Percentiles rank a stretch among this genome's conserved stretches.
phyloP scores from a whole-genome alignment of 2,888 invertebrate species.

The Tromatobia lineatoria region DNA sequence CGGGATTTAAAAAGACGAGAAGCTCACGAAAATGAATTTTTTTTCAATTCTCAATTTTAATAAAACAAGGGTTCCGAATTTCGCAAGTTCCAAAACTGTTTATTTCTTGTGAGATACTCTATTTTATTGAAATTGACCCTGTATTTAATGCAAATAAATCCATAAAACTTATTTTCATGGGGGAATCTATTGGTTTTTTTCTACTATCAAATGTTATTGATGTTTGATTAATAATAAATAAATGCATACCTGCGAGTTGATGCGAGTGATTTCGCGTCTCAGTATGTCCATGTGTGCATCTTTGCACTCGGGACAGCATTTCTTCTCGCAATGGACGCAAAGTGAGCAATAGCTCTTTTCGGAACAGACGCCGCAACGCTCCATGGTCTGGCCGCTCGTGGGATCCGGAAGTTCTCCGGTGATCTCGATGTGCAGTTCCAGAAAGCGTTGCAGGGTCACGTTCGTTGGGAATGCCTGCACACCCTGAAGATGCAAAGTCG shows the following conservation, averaged over 20 bases:
- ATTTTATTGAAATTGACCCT: neutral
- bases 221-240: neutral
- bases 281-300: constrained; percentile 98
- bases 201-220: neutral
- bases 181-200: neutral
- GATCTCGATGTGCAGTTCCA: constrained; percentile 97
- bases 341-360: constrained; percentile 95
- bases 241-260: constrained; percentile 91
- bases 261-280: constrained; percentile 95
- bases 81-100: too few species aligned
- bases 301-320: constrained; percentile 98
- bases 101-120: neutral
- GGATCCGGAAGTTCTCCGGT: constrained; percentile 96
- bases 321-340: constrained; percentile 98
- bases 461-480: constrained; percentile 96
- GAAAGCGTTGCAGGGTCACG: constrained; percentile 97
- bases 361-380: constrained; percentile 96
- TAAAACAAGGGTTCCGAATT: too few species aligned
- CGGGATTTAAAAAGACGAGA: too few species aligned
- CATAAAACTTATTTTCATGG: too few species aligned
- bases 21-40: too few species aligned
- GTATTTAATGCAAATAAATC: too few species aligned
- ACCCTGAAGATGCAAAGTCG: constrained; percentile 84
- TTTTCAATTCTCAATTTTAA: too few species aligned
- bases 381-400: constrained; percentile 96